Percentiles rank a stretch among this genome's conserved stretches.
These are phyloP conservation scores for Pelodytes ibericus DNA, from an alignment of 2,797 vertebrate genomes.

Conservation along the genomic window DNA sequence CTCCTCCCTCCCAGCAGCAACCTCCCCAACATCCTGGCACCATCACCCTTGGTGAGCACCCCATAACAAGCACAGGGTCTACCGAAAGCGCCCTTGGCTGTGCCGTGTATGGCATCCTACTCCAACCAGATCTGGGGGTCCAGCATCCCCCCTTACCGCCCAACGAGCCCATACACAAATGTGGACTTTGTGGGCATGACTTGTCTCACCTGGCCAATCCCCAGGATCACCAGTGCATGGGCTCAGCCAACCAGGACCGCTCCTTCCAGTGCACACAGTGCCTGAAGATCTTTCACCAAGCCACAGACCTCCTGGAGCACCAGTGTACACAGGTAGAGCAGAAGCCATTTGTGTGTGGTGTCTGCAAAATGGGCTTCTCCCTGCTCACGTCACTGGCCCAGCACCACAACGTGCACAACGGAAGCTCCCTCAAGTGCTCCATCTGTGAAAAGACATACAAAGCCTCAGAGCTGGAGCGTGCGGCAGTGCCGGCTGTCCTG, in stretches of 20 bases:
- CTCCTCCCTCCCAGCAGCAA: constrained; percentile 68
- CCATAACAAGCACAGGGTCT: constrained; percentile 77
- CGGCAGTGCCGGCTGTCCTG: constrained; percentile 52
- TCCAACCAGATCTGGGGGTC: constrained; percentile 82
- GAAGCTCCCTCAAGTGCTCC: constrained; percentile 92
- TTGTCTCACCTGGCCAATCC: constrained; percentile 91
- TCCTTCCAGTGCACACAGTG: constrained; percentile 98
- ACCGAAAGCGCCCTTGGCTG: constrained; percentile 89
- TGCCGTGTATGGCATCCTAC: constrained; percentile 92
- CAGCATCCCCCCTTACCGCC: constrained; percentile 75
- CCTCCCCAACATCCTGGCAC: constrained; percentile 87
- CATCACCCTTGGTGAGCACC: constrained; percentile 86
- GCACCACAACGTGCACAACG: constrained; percentile 92
- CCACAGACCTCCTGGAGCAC: constrained; percentile 93
- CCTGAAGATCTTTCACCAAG: constrained; percentile 97
- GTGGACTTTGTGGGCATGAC: constrained; percentile 91
- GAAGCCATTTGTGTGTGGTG: constrained; percentile 96
- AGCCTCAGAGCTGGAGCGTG: constrained; percentile 62
- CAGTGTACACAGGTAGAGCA: constrained; percentile 97
- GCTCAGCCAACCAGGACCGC: constrained; percentile 83
- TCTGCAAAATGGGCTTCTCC: constrained; percentile 99
- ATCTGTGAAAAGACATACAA: constrained; percentile 98
- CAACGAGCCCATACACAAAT: constrained; percentile 86
- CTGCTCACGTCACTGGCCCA: constrained; percentile 93
- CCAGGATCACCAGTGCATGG: constrained; percentile 94